These are phyloP conservation scores for Sarcoramphus papa DNA, from an alignment of 2,797 vertebrate species.

Conservation along the genomic window DNA sequence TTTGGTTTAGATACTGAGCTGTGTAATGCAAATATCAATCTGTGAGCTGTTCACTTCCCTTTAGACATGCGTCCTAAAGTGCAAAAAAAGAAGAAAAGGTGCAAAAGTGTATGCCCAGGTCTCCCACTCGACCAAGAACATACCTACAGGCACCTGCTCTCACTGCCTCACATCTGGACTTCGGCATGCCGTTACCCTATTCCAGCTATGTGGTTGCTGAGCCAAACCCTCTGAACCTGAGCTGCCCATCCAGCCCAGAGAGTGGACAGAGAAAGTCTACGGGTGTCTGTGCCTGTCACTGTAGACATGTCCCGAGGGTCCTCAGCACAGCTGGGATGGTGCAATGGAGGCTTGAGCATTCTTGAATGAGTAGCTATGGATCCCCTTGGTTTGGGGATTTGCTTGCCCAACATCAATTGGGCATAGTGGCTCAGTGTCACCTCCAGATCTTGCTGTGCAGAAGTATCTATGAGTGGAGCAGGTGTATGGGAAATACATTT, in stretches of 20 bases:
- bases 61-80: not conserved
- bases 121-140: not conserved
- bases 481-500: not conserved
- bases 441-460: not conserved
- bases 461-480: not conserved
- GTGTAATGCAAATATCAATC: not conserved
- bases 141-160: not conserved
- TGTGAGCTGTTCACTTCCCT: not conserved
- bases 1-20: not conserved
- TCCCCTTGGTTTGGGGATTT: not conserved
- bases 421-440: not conserved
- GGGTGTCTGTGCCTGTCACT: not conserved
- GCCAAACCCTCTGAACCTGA: not conserved
- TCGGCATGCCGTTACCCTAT: not conserved
- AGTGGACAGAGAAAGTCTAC: no score
- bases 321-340: not conserved
- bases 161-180: not conserved
- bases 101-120: not conserved
- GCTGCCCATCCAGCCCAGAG: not conserved
- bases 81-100: not conserved
- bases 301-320: fast-evolving
- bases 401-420: not conserved
- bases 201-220: fast-evolving
- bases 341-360: not conserved
- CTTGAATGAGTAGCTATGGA: not conserved